Evolutionary conservation across 2,888 invertebrate genomes (phyloP), one percentile per base, ranked within the genome.

Genomic region (Cyclophora punctaria): DNA sequence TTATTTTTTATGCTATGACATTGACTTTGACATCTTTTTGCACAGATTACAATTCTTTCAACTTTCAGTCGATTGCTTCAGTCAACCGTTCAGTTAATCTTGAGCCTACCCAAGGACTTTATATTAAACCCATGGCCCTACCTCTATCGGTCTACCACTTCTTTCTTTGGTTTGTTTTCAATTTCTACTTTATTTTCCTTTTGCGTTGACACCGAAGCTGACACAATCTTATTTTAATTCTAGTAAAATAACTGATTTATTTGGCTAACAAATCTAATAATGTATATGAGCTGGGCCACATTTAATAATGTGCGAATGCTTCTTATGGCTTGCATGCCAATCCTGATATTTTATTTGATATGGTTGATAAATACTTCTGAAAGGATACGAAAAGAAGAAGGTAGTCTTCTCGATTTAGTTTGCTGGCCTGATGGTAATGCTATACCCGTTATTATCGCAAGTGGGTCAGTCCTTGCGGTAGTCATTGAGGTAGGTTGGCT

Each of bases 341-440:
- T 88, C 3, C 73, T 86, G 33, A 83, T 88, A 61, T 88, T 88
- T 63, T 87, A 87, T 60, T 58, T 88, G 42, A 81, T 87, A 59
- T 86, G 87, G 87, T 62, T 88, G 47, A 74, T 87, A 1, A 88
- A 87, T 56, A 84, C 85, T 7, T 86, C 87, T 4, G 87, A 87
- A 68, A 69, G 69, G n/a, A 83, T 88, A 54, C 71, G 87, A 7
- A 85, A 81, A 53, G 87, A 88, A 64, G 87, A 88, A 65, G 87
- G 87, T 7, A 75, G 82, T 4, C 63, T 88, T 45, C 57, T 88
- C 48, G 87, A 88, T 52, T 72, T 88, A 2, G 80, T 88, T 3
- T 86, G 87, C 55, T 88, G 87, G 87, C 87, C 87, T 7, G 87
- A 88, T 57, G 87, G 87, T 7, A 88, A 86, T 51, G 86, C 84